A percentile compares a stretch with the other conserved stretches of the same genome.
These are phyloP conservation scores for Sebastes nivosus DNA, from an alignment of 2,797 vertebrate genomes.

Conservation along the genomic window DNA sequence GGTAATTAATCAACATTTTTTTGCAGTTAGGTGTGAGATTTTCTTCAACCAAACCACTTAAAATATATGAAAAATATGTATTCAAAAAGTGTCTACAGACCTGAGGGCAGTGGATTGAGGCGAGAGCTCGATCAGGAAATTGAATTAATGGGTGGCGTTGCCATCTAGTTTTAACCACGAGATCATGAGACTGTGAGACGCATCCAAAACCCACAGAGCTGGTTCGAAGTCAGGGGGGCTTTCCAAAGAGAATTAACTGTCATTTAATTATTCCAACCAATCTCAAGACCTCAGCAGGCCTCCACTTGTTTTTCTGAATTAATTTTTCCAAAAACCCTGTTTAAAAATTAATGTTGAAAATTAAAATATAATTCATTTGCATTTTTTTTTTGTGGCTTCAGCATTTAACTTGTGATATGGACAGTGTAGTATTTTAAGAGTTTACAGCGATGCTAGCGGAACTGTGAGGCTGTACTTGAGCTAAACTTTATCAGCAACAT, in stretches of 20 bases:
- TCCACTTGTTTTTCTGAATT: background rate
- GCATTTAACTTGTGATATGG: background rate
- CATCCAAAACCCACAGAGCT: conserved; percentile 7
- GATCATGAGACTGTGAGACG: conserved; percentile 1
- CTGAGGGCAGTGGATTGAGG: conserved; percentile 1
- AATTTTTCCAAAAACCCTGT: background rate
- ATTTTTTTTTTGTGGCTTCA: background rate
- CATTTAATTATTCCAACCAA: background rate
- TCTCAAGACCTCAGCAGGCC: background rate
- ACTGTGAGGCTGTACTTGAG: background rate
- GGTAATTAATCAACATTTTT: conserved; percentile 60
- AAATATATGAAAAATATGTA: conserved; percentile 1
- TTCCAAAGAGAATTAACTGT: background rate
- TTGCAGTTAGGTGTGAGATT: conserved; percentile 30
- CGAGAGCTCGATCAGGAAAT: conserved; percentile 33
- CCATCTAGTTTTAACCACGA: conserved; percentile 34
- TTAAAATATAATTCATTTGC: background rate
- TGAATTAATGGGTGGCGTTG: conserved; percentile 30
- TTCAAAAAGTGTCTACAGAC: conserved; percentile 3
- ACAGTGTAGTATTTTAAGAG: background rate
- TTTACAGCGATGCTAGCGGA: background rate
- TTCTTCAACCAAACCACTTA: background rate
- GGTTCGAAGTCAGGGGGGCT: background rate
- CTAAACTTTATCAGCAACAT: too few species aligned
- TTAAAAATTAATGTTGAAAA: background rate